phyloP scores from a whole-genome alignment of 1,140 invertebrate genomes.

The Artemia franciscana region DNA sequence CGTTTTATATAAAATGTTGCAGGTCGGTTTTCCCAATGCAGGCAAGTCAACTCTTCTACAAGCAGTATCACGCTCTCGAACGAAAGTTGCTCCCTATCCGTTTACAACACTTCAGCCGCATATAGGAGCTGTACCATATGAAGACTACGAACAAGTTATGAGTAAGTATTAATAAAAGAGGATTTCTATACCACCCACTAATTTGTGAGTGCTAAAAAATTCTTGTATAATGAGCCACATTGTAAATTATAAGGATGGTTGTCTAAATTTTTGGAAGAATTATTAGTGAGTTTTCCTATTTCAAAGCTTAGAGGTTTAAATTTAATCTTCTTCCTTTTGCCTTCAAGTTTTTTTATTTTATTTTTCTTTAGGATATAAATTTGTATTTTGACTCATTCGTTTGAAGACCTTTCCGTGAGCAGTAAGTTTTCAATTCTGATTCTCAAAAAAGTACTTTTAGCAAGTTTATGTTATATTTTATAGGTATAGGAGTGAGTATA shows the following conservation, averaged over 20 bases:
- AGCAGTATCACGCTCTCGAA: slow-evolving; percentile 67
- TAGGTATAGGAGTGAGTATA: too few relatives aligned
- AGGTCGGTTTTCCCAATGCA: slow-evolving; percentile 87
- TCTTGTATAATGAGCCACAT: not conserved
- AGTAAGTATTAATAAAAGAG: slow-evolving; percentile 22
- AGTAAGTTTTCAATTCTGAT: too few relatives aligned
- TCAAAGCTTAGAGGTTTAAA: too few relatives aligned
- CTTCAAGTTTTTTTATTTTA: too few relatives aligned
- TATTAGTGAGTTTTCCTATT: not conserved
- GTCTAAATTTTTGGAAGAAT: not conserved
- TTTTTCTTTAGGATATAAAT: too few relatives aligned
- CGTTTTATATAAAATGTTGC: slow-evolving; percentile 16
- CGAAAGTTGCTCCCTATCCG: slow-evolving; percentile 83
- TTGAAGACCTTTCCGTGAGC: too few relatives aligned
- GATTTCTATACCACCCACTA: not conserved
- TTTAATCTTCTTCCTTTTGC: too few relatives aligned
- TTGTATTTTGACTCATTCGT: too few relatives aligned
- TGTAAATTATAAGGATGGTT: not conserved
- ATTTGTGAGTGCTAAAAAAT: too few relatives aligned
- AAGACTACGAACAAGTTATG: slow-evolving; percentile 71
- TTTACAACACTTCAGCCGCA: slow-evolving; percentile 87
- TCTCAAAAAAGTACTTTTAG: too few relatives aligned
- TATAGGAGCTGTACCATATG: slow-evolving; percentile 76
- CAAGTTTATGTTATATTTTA: too few relatives aligned
- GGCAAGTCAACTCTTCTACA: slow-evolving; percentile 84